Conservation (phyloP, 2,888 invertebrate genomes). For the Amiota mariae region DNA sequence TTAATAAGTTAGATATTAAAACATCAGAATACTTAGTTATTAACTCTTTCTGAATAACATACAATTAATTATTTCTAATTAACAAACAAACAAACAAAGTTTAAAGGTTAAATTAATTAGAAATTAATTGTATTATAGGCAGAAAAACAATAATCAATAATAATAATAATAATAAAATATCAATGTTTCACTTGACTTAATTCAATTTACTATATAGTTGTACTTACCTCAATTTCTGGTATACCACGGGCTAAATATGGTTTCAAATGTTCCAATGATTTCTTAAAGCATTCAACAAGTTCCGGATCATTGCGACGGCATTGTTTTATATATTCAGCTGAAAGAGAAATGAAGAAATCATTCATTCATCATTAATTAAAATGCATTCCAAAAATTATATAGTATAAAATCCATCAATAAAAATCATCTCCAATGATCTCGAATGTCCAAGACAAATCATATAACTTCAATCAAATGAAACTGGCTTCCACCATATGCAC, state of each 20-base stretch:
- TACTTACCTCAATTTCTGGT: conserved; percentile 77
- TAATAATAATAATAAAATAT: no score
- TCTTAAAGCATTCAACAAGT: conserved; percentile 76
- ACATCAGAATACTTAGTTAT: no score
- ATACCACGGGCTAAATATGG: conserved; percentile 79
- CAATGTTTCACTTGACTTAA: no score
- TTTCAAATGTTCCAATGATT: conserved; percentile 76
- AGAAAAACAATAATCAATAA: no score
- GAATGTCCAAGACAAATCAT: conserved; percentile 29
- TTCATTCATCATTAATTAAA: no score
- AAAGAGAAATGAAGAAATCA: conserved; percentile 42
- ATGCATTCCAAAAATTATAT: conserved; percentile 11
- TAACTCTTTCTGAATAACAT: no score
- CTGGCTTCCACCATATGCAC: not conserved
- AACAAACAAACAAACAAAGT: no score
- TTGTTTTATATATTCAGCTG: conserved; percentile 80
- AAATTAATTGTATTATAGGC: no score
- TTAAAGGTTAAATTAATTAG: no score
- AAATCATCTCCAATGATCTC: conserved; percentile 41
- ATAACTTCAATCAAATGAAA: not conserved
- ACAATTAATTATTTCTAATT: no score
- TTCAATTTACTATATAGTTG: no score
- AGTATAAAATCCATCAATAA: conserved; percentile 25
- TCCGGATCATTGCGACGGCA: conserved; percentile 79
- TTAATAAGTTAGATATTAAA: no score